A percentile compares a stretch with the other conserved stretches of the same genome.
Conservation (phyloP, 2,888 invertebrate species). For the Himalopsyche kuldschensis region DNA sequence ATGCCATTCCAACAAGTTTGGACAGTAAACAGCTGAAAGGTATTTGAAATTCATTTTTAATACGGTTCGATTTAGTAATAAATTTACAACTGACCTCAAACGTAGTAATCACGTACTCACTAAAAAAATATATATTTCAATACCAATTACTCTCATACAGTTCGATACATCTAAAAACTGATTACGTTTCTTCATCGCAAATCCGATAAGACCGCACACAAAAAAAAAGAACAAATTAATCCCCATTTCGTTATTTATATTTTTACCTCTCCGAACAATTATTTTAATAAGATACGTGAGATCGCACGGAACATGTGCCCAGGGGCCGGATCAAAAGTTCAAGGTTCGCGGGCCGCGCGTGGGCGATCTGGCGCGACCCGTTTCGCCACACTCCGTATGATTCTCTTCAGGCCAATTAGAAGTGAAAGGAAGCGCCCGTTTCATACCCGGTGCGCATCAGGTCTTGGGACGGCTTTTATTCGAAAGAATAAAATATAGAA, state of each 20-base stretch:
- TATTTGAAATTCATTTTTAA: too few species aligned
- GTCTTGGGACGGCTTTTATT: neutral
- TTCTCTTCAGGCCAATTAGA: neutral
- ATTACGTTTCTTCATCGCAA: too few species aligned
- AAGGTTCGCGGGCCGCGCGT: neutral
- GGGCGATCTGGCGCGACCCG: neutral
- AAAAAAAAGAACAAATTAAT: neutral
- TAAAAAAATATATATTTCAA: too few species aligned
- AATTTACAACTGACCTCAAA: too few species aligned
- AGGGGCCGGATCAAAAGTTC: neutral
- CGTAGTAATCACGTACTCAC: too few species aligned
- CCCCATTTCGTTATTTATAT: neutral
- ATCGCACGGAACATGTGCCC: neutral
- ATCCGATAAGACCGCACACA: neutral
- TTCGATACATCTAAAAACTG: too few species aligned
- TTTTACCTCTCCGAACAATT: neutral
- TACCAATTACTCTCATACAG: too few species aligned
- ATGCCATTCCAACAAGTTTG: too few species aligned
- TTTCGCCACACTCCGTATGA: neutral
- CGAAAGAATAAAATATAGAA: neutral
- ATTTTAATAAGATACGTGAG: neutral
- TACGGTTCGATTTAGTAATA: too few species aligned
- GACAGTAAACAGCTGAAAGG: too few species aligned
- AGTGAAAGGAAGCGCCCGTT: neutral
- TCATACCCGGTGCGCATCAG: neutral